A percentile compares a stretch with the other conserved stretches of the same genome.
Evolutionary conservation across 2,888 invertebrate genomes (phyloP).

Genomic region (Dione vanillae): DNA sequence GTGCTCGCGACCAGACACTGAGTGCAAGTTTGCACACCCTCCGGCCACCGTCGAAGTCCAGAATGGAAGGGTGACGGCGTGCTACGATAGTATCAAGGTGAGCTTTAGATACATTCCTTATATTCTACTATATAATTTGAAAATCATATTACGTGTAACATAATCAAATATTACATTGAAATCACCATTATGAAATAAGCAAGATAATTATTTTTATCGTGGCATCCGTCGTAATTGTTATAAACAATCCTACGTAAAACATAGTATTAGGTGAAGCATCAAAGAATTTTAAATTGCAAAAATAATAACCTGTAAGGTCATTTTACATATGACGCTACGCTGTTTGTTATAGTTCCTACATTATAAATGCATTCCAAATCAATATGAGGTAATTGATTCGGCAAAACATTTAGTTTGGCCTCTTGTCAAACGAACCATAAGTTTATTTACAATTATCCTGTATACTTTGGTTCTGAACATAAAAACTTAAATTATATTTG

Average conservation of each 20-base stretch:
- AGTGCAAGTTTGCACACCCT: conserved; percentile 99
- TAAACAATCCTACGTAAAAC: conserved; percentile 1
- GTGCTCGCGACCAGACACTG: conserved; percentile 99
- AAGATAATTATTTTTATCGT: neutral
- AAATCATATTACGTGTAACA: neutral
- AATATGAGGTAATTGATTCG: neutral
- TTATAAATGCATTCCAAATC: neutral
- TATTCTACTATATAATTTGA: neutral
- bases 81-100: conserved; percentile 99
- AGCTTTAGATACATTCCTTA: conserved; percentile 58
- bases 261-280: neutral
- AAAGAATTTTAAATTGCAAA: neutral
- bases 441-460: no score
- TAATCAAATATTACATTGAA: neutral
- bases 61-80: conserved; percentile 99
- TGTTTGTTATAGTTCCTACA: neutral
- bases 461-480: no score
- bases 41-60: conserved; percentile 99
- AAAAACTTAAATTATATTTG: no score
- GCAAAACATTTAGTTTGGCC: no score
- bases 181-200: neutral
- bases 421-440: neutral
- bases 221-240: neutral
- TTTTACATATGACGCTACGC: neutral
- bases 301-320: neutral